phyloP scores from a whole-genome alignment of 2,113 vertebrate genomes.

The Apodemus speciosus region DNA sequence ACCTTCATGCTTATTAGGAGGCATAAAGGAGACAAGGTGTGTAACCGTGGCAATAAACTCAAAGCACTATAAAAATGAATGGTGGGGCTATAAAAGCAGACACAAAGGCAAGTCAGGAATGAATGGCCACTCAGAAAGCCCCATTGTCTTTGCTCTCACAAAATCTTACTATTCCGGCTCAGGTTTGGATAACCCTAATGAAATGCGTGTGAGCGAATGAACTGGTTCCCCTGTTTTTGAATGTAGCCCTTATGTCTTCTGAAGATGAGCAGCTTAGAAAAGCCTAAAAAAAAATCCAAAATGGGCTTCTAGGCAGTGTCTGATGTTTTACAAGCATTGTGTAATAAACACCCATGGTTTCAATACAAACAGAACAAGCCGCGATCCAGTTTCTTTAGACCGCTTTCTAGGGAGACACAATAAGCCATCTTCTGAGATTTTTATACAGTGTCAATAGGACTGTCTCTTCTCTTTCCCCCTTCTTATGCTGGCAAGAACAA shows the following conservation, averaged over 20 bases:
- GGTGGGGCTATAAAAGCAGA: conserved; percentile 36
- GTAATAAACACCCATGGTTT: not conserved
- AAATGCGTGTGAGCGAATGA: not conserved
- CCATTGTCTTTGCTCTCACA: not conserved
- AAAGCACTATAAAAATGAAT: conserved; percentile 57
- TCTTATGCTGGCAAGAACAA: conserved; percentile 36
- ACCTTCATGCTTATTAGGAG: not conserved
- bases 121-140: not conserved
- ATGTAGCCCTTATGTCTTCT: not conserved
- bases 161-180: not conserved
- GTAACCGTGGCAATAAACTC: conserved; percentile 54
- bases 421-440: conserved; percentile 29
- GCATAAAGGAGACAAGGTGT: conserved; percentile 55
- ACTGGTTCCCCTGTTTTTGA: not conserved
- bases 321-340: not conserved
- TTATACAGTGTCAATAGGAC: not conserved
- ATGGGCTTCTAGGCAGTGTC: not conserved
- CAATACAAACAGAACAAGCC: conserved; percentile 20
- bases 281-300: conserved; percentile 5
- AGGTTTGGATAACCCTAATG: not conserved
- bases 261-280: not conserved
- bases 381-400: conserved; percentile 21
- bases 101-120: not conserved
- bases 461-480: not conserved
- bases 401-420: conserved; percentile 13